Percentiles rank a stretch among this genome's conserved stretches.
Evolutionary conservation across 1,140 invertebrate genomes (phyloP).

Genomic region (Neocloeon triangulifer): DNA sequence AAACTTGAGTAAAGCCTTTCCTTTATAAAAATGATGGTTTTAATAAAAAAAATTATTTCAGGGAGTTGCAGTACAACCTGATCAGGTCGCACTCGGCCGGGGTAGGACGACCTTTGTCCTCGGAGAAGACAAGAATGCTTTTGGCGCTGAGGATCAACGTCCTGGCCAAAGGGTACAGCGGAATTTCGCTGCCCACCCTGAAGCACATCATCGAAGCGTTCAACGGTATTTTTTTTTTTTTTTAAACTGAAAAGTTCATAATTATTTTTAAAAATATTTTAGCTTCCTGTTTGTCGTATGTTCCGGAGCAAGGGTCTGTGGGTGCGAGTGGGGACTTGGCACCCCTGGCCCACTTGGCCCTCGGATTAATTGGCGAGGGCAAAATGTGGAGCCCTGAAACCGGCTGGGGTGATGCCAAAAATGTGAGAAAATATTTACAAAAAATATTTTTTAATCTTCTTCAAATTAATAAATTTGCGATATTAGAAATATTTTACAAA

Average conservation of each 20-base stretch:
- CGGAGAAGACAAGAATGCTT: conserved; percentile 39
- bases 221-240: too few relatives aligned
- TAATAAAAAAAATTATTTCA: conserved; percentile 12
- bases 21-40: neutral
- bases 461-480: too few relatives aligned
- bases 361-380: conserved; percentile 51
- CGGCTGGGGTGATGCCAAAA: conserved; percentile 44
- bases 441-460: too few relatives aligned
- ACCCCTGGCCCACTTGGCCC: conserved; percentile 42
- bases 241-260: too few relatives aligned
- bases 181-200: conserved; percentile 37
- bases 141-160: conserved; percentile 48
- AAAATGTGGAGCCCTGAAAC: conserved; percentile 52
- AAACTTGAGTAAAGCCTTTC: conserved; percentile 31
- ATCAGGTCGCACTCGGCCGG: conserved; percentile 48
- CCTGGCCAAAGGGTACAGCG: conserved; percentile 47
- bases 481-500: conserved; percentile 11
- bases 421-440: conserved; percentile 18
- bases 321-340: conserved; percentile 52
- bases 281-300: conserved; percentile 46
- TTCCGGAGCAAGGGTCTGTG: conserved; percentile 51
- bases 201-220: conserved; percentile 41
- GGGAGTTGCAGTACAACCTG: conserved; percentile 42
- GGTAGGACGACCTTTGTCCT: conserved; percentile 37
- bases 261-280: too few relatives aligned